A percentile compares a stretch with the other conserved stretches of the same genome.
Conservation (phyloP, 2,113 vertebrate species). For the Coreoperca whiteheadi region DNA sequence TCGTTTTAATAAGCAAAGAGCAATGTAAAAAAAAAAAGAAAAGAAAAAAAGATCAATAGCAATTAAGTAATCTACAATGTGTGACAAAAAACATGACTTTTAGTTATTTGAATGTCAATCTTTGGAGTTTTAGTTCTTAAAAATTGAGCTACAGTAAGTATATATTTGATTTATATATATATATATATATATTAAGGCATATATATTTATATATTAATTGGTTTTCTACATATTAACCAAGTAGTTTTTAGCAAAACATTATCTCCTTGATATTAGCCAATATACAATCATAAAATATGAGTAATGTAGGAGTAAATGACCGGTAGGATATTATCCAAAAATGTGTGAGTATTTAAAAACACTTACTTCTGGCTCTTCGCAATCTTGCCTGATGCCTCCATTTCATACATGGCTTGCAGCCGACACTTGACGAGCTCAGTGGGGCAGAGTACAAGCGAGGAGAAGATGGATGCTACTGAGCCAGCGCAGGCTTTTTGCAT, state of each 20-base stretch:
- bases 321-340: not conserved
- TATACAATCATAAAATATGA: not conserved
- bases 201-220: too few species aligned
- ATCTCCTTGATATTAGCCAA: not conserved
- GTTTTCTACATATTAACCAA: not conserved
- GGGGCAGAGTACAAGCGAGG: constrained; percentile 93
- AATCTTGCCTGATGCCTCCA: constrained; percentile 92
- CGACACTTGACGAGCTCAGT: constrained; percentile 97
- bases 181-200: too few species aligned
- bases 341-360: not conserved
- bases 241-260: not conserved
- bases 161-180: too few species aligned
- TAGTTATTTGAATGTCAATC: not conserved
- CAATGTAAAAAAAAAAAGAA: not conserved
- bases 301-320: not conserved
- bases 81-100: not conserved
- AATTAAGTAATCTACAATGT: not conserved
- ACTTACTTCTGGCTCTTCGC: constrained; percentile 89
- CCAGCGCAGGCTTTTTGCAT: constrained; percentile 93
- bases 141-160: not conserved
- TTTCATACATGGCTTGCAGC: constrained; percentile 96
- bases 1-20: too few species aligned
- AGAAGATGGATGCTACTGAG: constrained; percentile 94
- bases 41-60: not conserved
- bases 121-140: not conserved